These are phyloP conservation scores for Orestias chungarensis DNA, from an alignment of 2,797 vertebrate genomes.

Conservation along the genomic window DNA sequence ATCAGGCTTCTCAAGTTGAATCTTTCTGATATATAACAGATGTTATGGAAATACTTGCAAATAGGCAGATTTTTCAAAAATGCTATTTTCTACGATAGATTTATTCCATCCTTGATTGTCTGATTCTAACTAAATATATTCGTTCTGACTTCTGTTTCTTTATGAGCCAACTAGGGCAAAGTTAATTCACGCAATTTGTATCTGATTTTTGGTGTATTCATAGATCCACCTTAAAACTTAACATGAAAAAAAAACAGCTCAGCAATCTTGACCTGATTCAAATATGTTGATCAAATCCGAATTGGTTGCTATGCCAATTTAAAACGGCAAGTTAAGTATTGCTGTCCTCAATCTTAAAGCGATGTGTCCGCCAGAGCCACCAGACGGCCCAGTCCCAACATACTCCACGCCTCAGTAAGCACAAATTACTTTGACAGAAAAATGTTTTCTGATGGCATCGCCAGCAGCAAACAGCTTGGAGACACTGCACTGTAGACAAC, in stretches of 20 bases:
- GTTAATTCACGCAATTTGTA: no score
- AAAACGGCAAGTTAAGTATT: neutral
- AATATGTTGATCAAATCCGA: no score
- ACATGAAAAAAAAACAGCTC: neutral
- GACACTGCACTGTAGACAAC: conserved; percentile 1
- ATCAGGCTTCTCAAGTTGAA: no score
- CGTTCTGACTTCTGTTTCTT: no score
- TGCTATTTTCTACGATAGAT: no score
- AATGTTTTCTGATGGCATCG: neutral
- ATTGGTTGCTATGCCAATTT: neutral
- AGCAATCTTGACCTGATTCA: neutral
- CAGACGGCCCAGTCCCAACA: neutral
- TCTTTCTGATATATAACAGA: no score
- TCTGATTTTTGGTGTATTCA: no score
- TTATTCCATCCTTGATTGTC: no score
- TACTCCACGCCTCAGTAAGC: neutral
- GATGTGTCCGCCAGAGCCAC: neutral
- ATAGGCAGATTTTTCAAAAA: no score
- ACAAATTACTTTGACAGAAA: neutral
- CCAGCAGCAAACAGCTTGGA: conserved; percentile 7
- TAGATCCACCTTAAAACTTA: neutral
- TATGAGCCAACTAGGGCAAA: no score
- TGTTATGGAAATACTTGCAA: no score
- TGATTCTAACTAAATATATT: no score
- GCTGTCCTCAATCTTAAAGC: neutral